A percentile compares a stretch with the other conserved stretches of the same genome.
Evolutionary conservation across 2,888 invertebrate species (phyloP).

Genomic region (Ashinkailepas kermadecensis): DNA sequence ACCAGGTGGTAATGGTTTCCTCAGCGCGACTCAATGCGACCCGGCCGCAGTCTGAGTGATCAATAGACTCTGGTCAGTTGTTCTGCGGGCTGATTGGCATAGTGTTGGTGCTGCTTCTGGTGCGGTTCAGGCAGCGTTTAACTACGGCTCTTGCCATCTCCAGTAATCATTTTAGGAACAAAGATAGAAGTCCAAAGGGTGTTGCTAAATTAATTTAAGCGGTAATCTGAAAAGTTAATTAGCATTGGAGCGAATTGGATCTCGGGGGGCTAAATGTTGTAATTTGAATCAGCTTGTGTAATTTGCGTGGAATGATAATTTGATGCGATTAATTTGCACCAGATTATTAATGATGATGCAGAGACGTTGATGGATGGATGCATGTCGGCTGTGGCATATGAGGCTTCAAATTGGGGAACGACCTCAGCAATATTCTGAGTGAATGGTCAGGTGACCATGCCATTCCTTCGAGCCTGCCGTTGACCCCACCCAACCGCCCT

Average conservation of each 20-base stretch:
- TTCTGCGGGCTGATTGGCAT: no score
- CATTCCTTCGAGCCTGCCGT: no score
- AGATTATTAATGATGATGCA: slow-evolving; percentile 9
- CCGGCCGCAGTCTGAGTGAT: no score
- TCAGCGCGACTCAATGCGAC: no score
- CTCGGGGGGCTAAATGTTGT: slow-evolving; percentile 11
- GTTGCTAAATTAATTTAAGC: slow-evolving; percentile 13
- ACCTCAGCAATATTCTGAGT: no score
- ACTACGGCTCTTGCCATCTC: background rate
- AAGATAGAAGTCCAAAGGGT: background rate
- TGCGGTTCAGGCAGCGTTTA: background rate
- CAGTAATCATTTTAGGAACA: background rate
- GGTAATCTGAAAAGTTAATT: slow-evolving; percentile 19
- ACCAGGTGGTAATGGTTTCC: no score
- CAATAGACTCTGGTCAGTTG: no score
- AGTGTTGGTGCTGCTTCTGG: no score
- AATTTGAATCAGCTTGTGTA: slow-evolving; percentile 20
- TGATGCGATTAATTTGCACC: slow-evolving; percentile 20
- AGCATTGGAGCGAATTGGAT: slow-evolving; percentile 9
- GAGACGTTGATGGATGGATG: background rate
- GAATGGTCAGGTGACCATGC: no score
- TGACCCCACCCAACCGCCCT: no score
- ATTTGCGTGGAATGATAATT: slow-evolving; percentile 19
- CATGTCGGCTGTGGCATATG: no score
- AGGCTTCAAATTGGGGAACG: no score